phyloP scores from a whole-genome alignment of 1,140 invertebrate species.

The Dreissena rostriformis region DNA sequence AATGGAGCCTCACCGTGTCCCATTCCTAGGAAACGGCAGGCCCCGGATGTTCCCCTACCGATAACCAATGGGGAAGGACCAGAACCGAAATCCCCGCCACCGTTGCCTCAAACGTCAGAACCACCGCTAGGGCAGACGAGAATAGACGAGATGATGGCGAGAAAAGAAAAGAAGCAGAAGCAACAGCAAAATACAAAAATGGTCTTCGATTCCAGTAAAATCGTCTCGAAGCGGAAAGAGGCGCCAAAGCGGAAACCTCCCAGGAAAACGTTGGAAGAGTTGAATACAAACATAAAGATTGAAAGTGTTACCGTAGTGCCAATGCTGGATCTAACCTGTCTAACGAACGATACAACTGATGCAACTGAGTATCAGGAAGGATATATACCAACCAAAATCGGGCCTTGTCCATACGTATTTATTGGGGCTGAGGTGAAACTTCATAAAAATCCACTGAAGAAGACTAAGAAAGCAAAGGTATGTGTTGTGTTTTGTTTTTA shows the following conservation, averaged over 20 bases:
- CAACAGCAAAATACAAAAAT: constrained; percentile 17
- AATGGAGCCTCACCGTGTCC: constrained; percentile 59
- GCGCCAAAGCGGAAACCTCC: constrained; percentile 46
- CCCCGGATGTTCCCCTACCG: constrained; percentile 22
- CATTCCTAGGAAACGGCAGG: constrained; percentile 59
- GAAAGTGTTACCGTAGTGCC: constrained; percentile 51
- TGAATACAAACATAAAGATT: constrained; percentile 55
- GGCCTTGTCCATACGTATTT: constrained; percentile 71
- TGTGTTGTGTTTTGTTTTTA: not conserved
- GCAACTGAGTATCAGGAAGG: constrained; percentile 64
- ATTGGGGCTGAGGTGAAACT: constrained; percentile 68
- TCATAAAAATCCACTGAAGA: constrained; percentile 66
- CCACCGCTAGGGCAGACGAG: constrained; percentile 43
- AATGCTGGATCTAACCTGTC: constrained; percentile 65
- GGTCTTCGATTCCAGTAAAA: constrained; percentile 66
- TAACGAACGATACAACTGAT: constrained; percentile 51
- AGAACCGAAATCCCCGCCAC: constrained; percentile 25
- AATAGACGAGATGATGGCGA: constrained; percentile 61
- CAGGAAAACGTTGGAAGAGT: constrained; percentile 52
- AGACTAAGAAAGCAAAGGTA: constrained; percentile 67
- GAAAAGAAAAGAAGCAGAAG: constrained; percentile 50
- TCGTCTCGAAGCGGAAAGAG: constrained; percentile 52
- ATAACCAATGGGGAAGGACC: constrained; percentile 28
- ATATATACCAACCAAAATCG: constrained; percentile 71
- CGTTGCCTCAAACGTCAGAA: constrained; percentile 26